Base-by-base conservation (phyloP, 2,113 vertebrate genomes). In the Oreotrochilus melanogaster region DNA sequence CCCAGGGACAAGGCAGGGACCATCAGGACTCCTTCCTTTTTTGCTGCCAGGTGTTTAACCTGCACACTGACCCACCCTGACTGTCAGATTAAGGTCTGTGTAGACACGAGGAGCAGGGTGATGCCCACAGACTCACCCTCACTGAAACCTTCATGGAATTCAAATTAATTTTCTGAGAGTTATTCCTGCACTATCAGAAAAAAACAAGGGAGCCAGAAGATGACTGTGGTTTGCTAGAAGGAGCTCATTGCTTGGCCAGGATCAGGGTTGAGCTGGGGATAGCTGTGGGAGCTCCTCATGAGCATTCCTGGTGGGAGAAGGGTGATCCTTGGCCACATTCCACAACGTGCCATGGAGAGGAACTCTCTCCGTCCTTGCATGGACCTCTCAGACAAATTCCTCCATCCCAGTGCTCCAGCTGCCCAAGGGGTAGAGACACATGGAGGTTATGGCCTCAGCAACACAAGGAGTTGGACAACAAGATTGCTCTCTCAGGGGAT, bases 401-500 rank as follows among this genome's bases (percentile, higher is more conserved):
- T 57, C 35, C 53, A 27, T 69, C 21, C 25, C 53, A 14, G 57
- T 42, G 48, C 54, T 73, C 28, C 86, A 83, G 50, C 18, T 70
- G 57, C 37, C 42, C 25, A 6, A 0, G 3, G 53, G 8, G 17
- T 4, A 19, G 28, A 10, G 39, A 57, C 48, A 51, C 1, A 1
- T 2, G 14, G 31, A 19, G 14, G 4, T 53, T 22, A 48, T 69
- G 78, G 57, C 48, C 43, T 75, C 14, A 56, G 50, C 25, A 14
- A 43, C 5, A 1, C 48, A 24, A 31, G 22, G 35, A 70, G 4
- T 3, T 70, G 58, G 37, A 50, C 45, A 67, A 31, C 13, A 11
- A 2, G 15, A 43, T 17, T 0, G 0, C 37, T 21, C 5, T 22
- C 24, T 18, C n/a, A 53, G 25, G 39, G 39, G 43, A 47, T 23